Evolutionary conservation across 2,113 vertebrate species (phyloP).

Genomic region (Pantherophis guttatus): DNA sequence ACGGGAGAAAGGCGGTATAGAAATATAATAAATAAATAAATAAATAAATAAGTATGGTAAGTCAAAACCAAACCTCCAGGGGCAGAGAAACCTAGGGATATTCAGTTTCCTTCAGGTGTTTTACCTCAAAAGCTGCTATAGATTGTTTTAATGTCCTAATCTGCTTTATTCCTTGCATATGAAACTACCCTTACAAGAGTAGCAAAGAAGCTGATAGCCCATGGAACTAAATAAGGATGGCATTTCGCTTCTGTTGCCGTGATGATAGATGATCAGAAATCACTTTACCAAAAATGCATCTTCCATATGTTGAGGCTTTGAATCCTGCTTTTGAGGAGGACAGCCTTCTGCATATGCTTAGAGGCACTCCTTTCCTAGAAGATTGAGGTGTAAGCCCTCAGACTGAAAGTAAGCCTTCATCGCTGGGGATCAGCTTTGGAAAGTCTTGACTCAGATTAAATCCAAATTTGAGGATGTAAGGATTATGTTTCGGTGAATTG

Average conservation of each 20-base stretch:
- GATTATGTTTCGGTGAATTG: too few relatives aligned
- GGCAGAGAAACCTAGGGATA: neutral
- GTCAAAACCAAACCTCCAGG: too few relatives aligned
- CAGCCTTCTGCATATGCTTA: neutral
- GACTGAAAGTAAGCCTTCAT: neutral
- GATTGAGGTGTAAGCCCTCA: neutral
- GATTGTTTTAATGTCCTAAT: neutral
- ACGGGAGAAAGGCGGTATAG: too few relatives aligned
- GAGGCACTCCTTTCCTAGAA: neutral
- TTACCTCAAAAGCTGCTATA: neutral
- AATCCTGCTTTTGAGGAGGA: neutral
- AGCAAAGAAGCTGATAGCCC: neutral
- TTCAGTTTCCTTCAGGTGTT: neutral
- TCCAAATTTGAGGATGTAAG: neutral
- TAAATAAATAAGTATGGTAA: too few relatives aligned
- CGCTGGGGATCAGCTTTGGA: neutral
- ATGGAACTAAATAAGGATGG: neutral
- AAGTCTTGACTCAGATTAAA: neutral
- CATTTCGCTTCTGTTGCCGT: neutral
- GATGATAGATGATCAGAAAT: neutral
- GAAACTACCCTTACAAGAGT: too few relatives aligned
- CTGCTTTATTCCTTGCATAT: neutral
- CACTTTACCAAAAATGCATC: neutral
- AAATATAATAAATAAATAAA: too few relatives aligned
- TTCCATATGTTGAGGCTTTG: neutral